Evolutionary conservation across 1,140 invertebrate species (phyloP).

Genomic region (Choristoneura fumiferana): DNA sequence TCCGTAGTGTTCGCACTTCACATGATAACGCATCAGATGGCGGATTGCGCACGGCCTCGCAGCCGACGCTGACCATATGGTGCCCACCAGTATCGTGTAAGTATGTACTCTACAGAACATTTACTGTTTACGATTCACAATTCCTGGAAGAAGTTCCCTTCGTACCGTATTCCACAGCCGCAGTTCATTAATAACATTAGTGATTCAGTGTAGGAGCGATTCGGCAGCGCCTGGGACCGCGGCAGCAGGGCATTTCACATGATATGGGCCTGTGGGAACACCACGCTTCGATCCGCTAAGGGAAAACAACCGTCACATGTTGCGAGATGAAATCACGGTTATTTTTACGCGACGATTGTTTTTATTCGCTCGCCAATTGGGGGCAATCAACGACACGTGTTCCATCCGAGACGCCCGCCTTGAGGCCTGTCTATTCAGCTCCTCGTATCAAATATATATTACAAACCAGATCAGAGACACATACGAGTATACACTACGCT

Average conservation of each 20-base stretch:
- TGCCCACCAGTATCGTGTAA: constrained; percentile 10
- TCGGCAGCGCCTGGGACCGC: constrained; percentile 55
- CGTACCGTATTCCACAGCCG: constrained; percentile 35
- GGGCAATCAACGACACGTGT: constrained; percentile 76
- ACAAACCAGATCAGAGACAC: not conserved
- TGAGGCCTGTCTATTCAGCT: constrained; percentile 61
- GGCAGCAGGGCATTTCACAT: constrained; percentile 65
- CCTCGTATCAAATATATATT: constrained; percentile 24
- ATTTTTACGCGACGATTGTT: constrained; percentile 77
- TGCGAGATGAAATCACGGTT: constrained; percentile 74
- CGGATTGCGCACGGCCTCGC: constrained; percentile 29
- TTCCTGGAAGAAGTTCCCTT: constrained; percentile 43
- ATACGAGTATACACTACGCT: not conserved
- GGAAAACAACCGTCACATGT: constrained; percentile 72
- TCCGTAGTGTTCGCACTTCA: constrained; percentile 27
- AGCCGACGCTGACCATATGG: constrained; percentile 37
- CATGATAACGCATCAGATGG: constrained; percentile 56
- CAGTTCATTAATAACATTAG: constrained; percentile 53
- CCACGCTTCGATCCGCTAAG: constrained; percentile 46
- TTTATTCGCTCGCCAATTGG: constrained; percentile 77
- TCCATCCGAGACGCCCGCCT: constrained; percentile 64
- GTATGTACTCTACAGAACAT: constrained; percentile 3
- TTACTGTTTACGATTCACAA: constrained; percentile 29
- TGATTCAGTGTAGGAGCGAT: constrained; percentile 41
- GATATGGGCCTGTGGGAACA: constrained; percentile 57